Evolutionary conservation across 2,888 invertebrate species (phyloP), one percentile per base, ranked within the genome.

Genomic region (Oligia strigilis): DNA sequence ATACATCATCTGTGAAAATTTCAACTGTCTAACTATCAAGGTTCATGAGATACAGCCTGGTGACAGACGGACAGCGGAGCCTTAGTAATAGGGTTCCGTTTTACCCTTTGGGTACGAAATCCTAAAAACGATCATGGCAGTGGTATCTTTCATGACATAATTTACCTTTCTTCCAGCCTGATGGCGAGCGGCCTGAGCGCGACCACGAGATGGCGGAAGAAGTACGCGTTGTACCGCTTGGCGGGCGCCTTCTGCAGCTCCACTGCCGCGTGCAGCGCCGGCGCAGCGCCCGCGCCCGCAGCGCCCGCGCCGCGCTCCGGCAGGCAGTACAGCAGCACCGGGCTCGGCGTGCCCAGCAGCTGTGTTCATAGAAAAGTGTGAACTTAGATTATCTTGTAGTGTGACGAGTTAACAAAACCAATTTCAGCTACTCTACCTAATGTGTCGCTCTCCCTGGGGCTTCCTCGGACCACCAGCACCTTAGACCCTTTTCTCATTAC

Each of bases 121-220:
- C 36, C 3, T 58, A 58, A 58, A 58, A 23, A 9, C 9, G 19
- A 58, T 58, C 23, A 58, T 9, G 23, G 58, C 11, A 58, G 23
- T 58, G 1, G 58, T 58, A 19, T 52, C 6, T 52, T 19, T 52
- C 17, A 52, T 52, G 17, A 5, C 52, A 17, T 58, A 29, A n/a
- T n/a, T 55, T 23, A 95, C 95, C 95, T 97, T 94, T 99, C 99
- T 93, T 99, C 99, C 19, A 99, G 96, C 80, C 98, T 98, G 17
- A 99, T 97, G 64, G 98, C 98, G 80, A 99, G 97, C 77, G 99
- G 99, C 75, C 98, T 98, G 77, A 99, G 96, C 84, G 98, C 98
- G 23, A 99, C 97, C 40, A 98, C 98, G 80, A 99, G 96, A 94
- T 99, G 98, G 96, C 98, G 98, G 95, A 99, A 99, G 93, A 99